phyloP scores from a whole-genome alignment of 1,140 invertebrate species.

The Halyomorpha halys region DNA sequence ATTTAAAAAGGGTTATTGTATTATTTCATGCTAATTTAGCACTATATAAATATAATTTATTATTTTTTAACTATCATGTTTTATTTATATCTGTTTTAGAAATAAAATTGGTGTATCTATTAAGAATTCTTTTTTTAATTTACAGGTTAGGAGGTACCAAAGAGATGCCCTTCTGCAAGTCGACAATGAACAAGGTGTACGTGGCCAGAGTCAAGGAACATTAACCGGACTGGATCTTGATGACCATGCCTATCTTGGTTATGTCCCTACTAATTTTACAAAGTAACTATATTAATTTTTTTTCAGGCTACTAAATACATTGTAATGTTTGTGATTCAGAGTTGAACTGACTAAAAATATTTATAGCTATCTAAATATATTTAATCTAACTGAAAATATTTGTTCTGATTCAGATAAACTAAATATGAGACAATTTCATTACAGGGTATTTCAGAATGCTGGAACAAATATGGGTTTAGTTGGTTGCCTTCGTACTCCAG shows the following conservation, averaged over 20 bases:
- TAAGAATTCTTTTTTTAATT: not conserved
- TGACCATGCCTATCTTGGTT: slow-evolving; percentile 73
- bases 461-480: slow-evolving; percentile 69
- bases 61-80: too few species aligned
- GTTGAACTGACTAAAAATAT: too few species aligned
- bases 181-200: slow-evolving; percentile 66
- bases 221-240: slow-evolving; percentile 72
- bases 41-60: too few species aligned
- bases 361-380: too few species aligned
- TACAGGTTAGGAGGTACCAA: slow-evolving; percentile 65
- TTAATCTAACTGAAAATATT: too few species aligned
- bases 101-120: not conserved
- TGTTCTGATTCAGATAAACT: too few species aligned
- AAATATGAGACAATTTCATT: not conserved
- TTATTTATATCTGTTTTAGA: too few species aligned
- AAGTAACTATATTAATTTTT: slow-evolving; percentile 42
- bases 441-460: slow-evolving; percentile 74
- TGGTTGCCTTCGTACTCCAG: slow-evolving; percentile 67
- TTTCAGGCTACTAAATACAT: too few species aligned
- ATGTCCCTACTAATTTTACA: slow-evolving; percentile 59
- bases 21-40: too few species aligned
- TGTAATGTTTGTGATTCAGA: too few species aligned
- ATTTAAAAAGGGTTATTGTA: not conserved
- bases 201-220: slow-evolving; percentile 65
- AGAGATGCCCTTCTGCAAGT: slow-evolving; percentile 74